These are phyloP conservation scores for Egretta garzetta DNA, from an alignment of 2,113 vertebrate genomes.

Conservation along the genomic window DNA sequence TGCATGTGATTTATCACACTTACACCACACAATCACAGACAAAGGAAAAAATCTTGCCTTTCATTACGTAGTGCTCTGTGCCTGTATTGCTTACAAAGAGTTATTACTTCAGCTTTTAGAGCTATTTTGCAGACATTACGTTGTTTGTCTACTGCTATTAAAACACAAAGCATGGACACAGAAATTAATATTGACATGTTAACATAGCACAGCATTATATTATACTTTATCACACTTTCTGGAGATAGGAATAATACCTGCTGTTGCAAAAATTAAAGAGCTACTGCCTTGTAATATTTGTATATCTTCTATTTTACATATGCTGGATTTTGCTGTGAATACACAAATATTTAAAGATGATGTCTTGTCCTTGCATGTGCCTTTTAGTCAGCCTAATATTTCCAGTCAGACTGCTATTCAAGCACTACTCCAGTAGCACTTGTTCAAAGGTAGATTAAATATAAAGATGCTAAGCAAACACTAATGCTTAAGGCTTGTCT, in stretches of 20 bases:
- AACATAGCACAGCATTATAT: slow-evolving; percentile 9
- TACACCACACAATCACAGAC: background rate
- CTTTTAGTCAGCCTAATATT: background rate
- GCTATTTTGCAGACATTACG: background rate
- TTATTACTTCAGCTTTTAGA: background rate
- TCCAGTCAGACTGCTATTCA: background rate
- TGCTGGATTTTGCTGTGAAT: slow-evolving; percentile 25
- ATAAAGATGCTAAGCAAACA: background rate
- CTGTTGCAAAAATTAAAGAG: slow-evolving; percentile 11
- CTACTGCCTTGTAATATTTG: slow-evolving; percentile 69
- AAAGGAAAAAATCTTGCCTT: background rate
- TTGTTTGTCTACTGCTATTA: background rate
- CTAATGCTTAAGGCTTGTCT: background rate
- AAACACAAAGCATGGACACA: background rate
- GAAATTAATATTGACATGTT: background rate
- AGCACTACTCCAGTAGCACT: background rate
- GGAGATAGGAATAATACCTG: background rate
- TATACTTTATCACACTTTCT: background rate
- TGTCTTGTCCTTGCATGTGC: slow-evolving; percentile 30
- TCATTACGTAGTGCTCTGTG: background rate
- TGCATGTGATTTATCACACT: slow-evolving; percentile 46
- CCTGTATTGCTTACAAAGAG: background rate
- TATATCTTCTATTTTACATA: slow-evolving; percentile 29
- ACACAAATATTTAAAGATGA: slow-evolving; percentile 61
- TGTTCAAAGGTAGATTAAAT: background rate